Percentiles rank a stretch among this genome's conserved stretches.
Conservation (phyloP, 2,113 vertebrate species). For the Trematocara unimaculatum region DNA sequence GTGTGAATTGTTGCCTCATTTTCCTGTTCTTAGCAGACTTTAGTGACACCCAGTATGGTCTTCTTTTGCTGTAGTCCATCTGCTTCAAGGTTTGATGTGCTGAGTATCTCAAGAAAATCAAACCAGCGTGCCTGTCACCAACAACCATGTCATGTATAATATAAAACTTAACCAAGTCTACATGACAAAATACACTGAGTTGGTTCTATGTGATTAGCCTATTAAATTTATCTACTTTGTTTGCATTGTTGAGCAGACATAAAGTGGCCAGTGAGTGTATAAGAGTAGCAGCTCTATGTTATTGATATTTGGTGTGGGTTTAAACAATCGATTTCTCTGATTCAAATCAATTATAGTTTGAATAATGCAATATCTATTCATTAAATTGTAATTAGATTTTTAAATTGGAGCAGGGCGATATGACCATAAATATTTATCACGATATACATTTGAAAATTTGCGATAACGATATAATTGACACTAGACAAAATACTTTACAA, state of each 20-base stretch:
- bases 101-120: not conserved
- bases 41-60: not conserved
- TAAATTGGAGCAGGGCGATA: not conserved
- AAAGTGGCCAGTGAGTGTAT: not conserved
- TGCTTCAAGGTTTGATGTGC: not conserved
- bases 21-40: not conserved
- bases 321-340: not conserved
- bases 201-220: not conserved
- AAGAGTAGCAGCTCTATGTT: not conserved
- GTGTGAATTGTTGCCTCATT: not conserved
- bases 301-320: not conserved
- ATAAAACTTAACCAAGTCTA: not conserved
- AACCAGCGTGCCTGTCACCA: not conserved
- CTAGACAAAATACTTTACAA: not conserved
- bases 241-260: not conserved
- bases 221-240: not conserved
- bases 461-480: not conserved
- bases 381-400: not conserved
- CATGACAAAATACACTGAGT: not conserved
- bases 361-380: not conserved
- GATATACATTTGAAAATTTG: not conserved
- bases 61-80: not conserved
- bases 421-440: not conserved
- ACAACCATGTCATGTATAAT: not conserved
- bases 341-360: not conserved